phyloP scores from a whole-genome alignment of 92 coral and sea anemone species.

The Zoanthus gigantus region DNA sequence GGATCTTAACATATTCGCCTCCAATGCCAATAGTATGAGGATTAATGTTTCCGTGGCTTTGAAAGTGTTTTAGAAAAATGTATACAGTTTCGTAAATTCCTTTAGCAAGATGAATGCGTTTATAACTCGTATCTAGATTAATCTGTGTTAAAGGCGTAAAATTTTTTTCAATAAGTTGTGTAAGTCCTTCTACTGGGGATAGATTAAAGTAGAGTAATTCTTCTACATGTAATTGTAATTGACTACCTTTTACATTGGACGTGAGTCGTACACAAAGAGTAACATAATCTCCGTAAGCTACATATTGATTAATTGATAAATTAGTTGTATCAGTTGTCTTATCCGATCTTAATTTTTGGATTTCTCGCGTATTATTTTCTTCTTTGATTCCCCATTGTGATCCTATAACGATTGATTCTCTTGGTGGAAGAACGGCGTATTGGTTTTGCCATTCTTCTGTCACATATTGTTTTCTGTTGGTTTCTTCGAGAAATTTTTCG shows the following conservation, averaged over 20 bases:
- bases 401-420: constrained; percentile 6
- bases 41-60: neutral
- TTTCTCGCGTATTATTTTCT: neutral
- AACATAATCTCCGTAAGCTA: neutral
- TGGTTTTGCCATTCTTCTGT: constrained; percentile 16
- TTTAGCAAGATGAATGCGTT: neutral
- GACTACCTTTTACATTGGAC: neutral
- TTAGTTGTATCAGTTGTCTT: neutral
- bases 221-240: neutral
- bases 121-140: neutral
- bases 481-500: constrained; percentile 13
- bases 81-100: neutral
- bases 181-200: neutral
- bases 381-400: constrained; percentile 11
- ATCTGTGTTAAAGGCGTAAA: neutral
- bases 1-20: neutral
- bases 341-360: neutral
- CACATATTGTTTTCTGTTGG: neutral
- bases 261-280: neutral
- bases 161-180: neutral
- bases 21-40: neutral
- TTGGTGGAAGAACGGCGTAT: constrained; percentile 3
- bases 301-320: neutral
- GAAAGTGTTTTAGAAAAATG: neutral
- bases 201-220: neutral